Percentiles rank a stretch among this genome's conserved stretches.
Evolutionary conservation across 1,140 invertebrate genomes (phyloP).

Genomic region (Penaeus indicus): DNA sequence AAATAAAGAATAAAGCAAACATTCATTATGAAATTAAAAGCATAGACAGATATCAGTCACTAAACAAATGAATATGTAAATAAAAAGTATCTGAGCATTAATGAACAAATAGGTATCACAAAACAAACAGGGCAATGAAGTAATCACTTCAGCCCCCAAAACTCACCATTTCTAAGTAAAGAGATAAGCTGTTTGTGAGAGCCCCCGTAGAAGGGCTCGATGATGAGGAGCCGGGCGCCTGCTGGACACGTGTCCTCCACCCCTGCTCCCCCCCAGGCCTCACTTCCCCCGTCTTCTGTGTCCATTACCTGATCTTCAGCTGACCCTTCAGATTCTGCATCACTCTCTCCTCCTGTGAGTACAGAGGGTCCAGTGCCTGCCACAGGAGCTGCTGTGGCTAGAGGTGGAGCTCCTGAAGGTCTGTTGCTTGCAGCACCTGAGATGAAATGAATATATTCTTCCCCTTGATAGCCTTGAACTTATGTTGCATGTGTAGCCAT

Average conservation of each 20-base stretch:
- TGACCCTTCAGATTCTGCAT: constrained; percentile 49
- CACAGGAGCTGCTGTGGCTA: constrained; percentile 17
- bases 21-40: too few species aligned
- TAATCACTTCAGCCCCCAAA: neutral
- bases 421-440: constrained; percentile 52
- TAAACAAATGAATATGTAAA: too few species aligned
- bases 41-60: too few species aligned
- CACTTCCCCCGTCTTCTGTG: constrained; percentile 56
- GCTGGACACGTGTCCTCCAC: constrained; percentile 56
- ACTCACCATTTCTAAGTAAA: constrained; percentile 46
- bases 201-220: constrained; percentile 81
- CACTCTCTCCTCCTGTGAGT: constrained; percentile 20
- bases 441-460: neutral
- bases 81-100: too few species aligned
- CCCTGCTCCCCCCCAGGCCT: constrained; percentile 46
- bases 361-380: neutral
- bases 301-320: constrained; percentile 62
- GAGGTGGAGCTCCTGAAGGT: constrained; percentile 56
- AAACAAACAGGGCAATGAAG: neutral
- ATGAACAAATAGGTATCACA: neutral
- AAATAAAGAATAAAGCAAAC: too few species aligned
- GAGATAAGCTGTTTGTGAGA: constrained; percentile 79
- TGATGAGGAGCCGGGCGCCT: constrained; percentile 67
- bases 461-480: too few species aligned
- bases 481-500: too few species aligned